Evolutionary conservation across 2,888 invertebrate genomes (phyloP), one percentile per base, ranked within the genome.

Genomic region (Andrena fulva): DNA sequence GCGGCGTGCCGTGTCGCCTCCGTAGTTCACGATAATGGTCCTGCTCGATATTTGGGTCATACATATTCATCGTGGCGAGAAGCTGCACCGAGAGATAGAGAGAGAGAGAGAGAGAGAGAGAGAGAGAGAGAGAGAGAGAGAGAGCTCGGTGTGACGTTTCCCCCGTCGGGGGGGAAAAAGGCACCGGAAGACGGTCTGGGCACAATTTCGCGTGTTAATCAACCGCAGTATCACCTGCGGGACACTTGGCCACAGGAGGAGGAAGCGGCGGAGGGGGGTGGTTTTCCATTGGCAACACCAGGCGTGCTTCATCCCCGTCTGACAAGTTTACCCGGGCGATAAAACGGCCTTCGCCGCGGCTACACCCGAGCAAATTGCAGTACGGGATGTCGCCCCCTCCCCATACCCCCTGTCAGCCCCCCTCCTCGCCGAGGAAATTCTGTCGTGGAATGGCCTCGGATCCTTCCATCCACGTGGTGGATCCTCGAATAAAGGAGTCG

Each of bases 381-480:
- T 70, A 79, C 72, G 86, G 79, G 84, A 82, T 79, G 74, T 85
- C 79, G 59, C 54, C 68, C 70, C 54, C 67, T 56, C 42, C 31
- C 5, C 31, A 8, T 0, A 4, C 24, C 27, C 48, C 59, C 48
- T 31, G 42, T 7, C 42, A 42, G 27, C 54, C 20, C 73, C 70
- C 54, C 35, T 67, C 63, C 70, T 78, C 7, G 66, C 31, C 31
- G 82, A 56, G 66, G 76, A 82, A 82, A 86, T 85, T 85, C 85
- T 79, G 70, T 56, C 73, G 72, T 75, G 63, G 82, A 86, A 86
- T 85, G 87, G 85, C 78, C 76, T 73, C 67, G 73, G 71, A 85
- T 85, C 80, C 84, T 77, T 59, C 85, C 84, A 87, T 87, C 83
- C 87, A 87, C 78, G 87, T 77, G 84, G 85, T 77, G 87, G 85